phyloP scores from a whole-genome alignment of 2,113 vertebrate species.

The Mus pahari region DNA sequence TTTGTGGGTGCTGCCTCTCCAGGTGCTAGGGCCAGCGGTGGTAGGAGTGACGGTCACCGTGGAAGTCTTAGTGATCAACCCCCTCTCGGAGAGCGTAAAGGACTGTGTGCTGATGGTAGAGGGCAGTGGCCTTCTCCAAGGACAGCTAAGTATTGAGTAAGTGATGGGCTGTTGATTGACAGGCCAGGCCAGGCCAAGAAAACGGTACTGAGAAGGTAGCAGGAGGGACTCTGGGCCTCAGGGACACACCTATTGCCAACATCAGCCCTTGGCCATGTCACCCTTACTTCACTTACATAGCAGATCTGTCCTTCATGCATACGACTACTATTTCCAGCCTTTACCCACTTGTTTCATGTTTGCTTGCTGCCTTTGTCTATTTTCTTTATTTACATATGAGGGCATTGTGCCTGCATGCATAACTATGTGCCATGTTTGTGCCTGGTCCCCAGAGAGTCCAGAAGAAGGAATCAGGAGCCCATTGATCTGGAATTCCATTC shows the following conservation, averaged over 20 bases:
- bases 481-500: too few relatives aligned
- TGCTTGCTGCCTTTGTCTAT: not conserved
- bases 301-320: too few relatives aligned
- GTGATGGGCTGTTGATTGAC: not conserved
- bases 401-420: not conserved
- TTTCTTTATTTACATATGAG: not conserved
- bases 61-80: slow-evolving; percentile 86
- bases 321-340: not conserved
- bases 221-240: not conserved
- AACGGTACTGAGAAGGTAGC: not conserved
- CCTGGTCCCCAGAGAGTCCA: not conserved
- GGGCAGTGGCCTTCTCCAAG: slow-evolving; percentile 86
- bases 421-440: not conserved
- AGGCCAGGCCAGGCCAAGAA: not conserved
- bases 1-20: not conserved
- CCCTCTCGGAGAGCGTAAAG: slow-evolving; percentile 73
- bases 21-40: slow-evolving; percentile 78
- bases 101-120: slow-evolving; percentile 84
- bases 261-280: not conserved
- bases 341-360: not conserved
- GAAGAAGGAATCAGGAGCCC: not conserved
- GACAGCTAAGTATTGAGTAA: slow-evolving; percentile 80
- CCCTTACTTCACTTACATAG: not conserved
- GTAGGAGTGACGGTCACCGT: not conserved
- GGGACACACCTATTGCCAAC: not conserved